Conservation (phyloP, 2,113 vertebrate species). For the Peromyscus maniculatus region DNA sequence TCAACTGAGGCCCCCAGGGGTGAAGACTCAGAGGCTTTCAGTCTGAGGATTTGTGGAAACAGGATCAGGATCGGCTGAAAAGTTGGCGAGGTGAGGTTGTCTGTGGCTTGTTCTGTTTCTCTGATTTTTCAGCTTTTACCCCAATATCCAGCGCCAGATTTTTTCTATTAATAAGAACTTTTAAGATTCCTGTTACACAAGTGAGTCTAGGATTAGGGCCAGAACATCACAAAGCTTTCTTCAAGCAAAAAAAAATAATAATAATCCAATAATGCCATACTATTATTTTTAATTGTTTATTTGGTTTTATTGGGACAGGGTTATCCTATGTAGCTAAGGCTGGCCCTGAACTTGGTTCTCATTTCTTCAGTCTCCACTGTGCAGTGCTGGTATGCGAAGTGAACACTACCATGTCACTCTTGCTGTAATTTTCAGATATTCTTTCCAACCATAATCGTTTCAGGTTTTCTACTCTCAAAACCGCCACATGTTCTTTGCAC, state of each 20-base stretch:
- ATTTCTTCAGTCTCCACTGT: too few relatives aligned
- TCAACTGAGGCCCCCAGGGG: too few relatives aligned
- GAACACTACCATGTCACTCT: background rate
- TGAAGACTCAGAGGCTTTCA: too few relatives aligned
- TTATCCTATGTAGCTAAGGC: background rate
- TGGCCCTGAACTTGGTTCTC: background rate
- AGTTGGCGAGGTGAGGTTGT: too few relatives aligned
- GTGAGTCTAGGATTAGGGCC: background rate
- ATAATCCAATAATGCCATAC: background rate
- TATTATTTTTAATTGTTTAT: background rate
- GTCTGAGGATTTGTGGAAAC: too few relatives aligned
- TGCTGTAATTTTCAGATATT: background rate
- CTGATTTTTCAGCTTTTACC: too few relatives aligned
- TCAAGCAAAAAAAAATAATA: background rate
- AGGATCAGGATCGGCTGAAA: too few relatives aligned
- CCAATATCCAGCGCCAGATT: too few relatives aligned
- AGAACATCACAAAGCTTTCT: background rate
- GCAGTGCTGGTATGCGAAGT: background rate
- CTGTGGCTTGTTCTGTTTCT: too few relatives aligned
- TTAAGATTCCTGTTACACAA: too few relatives aligned
- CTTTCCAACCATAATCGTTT: background rate
- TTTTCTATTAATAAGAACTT: too few relatives aligned
- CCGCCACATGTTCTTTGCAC: background rate
- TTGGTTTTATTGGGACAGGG: background rate
- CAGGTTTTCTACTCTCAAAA: background rate